Evolutionary conservation across 2,797 vertebrate species (phyloP), one percentile per base, ranked within the genome.

Genomic region (Bovichtus variegatus): DNA sequence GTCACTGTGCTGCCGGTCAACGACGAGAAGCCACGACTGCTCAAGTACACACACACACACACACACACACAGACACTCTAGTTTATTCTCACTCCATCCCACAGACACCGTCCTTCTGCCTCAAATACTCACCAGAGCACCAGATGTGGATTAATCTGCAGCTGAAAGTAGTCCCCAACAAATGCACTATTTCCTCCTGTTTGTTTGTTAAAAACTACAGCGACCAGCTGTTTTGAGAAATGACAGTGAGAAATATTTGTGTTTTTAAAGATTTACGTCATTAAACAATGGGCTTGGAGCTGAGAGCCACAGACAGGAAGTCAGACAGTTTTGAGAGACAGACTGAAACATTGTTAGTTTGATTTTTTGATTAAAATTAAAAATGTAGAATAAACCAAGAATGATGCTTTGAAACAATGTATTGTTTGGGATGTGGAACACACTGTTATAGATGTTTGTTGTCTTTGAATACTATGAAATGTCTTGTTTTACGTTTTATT

Each of bases 1-100:
- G 93, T 97, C 94, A 94, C 90, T 50, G 95, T 97, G 93, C 92
- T 94, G 94, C 94, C 96, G 90, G 94, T 97, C 95, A 97, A 97
- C 88, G 94, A 97, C 91, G 94, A 97, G 94, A 94, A 88, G 62
- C 96, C 95, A 46, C 91, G 81, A 78, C 93, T 97, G 92, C 93
- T 96, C 90, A 97, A 94, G 97, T 97, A 96, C 94, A 90, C 63
- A 69, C 38, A 44, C 47, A 46, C 63, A 36, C 31, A 36, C 75
- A 16, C 61, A 49, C 57, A 55, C 63, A 27, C 50, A 49, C 18
- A 55, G 63, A 60, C 53, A 68, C n/a, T n/a, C n/a, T n/a, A n/a
- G n/a, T n/a, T n/a, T n/a, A n/a, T n/a, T n/a, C n/a, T n/a, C n/a
- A n/a, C n/a, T n/a, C n/a, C n/a, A n/a, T n/a, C n/a, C n/a, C n/a